Evolutionary conservation across 2,888 invertebrate species (phyloP).

Genomic region (Ptychoptera contaminata): DNA sequence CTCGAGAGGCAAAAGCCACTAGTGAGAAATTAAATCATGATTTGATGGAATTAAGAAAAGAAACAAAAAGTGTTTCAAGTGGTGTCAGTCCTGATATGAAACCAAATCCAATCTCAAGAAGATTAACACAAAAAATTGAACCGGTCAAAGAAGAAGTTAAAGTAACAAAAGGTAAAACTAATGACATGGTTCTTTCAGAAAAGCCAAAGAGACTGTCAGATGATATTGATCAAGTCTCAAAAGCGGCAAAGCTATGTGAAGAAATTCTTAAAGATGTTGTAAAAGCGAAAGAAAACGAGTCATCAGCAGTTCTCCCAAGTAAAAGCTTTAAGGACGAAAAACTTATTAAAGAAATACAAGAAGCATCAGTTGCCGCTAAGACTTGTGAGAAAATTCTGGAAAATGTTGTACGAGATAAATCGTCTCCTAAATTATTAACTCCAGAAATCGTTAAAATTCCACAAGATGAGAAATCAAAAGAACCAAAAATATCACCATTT

Average conservation of each 20-base stretch:
- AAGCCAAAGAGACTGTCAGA: constrained; percentile 25
- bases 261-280: constrained; percentile 31
- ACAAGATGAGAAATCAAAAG: constrained; percentile 20
- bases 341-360: constrained; percentile 26
- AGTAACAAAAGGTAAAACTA: too few relatives aligned
- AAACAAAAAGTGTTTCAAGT: constrained; percentile 18
- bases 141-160: constrained; percentile 14
- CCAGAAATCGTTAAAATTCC: constrained; percentile 18
- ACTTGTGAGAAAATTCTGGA: constrained; percentile 33
- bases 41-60: constrained; percentile 37
- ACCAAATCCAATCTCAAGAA: constrained; percentile 1
- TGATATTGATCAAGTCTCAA: constrained; percentile 32
- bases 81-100: constrained; percentile 12
- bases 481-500: constrained; percentile 25
- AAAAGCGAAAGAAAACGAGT: neutral
- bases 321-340: constrained; percentile 1
- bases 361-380: constrained; percentile 33
- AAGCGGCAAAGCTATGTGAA: constrained; percentile 34
- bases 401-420: constrained; percentile 23
- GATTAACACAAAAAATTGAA: constrained; percentile 9
- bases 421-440: constrained; percentile 7
- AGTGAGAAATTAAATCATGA: constrained; percentile 54
- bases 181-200: constrained; percentile 12
- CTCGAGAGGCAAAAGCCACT: constrained; percentile 59
- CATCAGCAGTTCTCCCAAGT: neutral